phyloP scores from a whole-genome alignment of 2,888 invertebrate genomes.

The Tromatobia lineatoria region DNA sequence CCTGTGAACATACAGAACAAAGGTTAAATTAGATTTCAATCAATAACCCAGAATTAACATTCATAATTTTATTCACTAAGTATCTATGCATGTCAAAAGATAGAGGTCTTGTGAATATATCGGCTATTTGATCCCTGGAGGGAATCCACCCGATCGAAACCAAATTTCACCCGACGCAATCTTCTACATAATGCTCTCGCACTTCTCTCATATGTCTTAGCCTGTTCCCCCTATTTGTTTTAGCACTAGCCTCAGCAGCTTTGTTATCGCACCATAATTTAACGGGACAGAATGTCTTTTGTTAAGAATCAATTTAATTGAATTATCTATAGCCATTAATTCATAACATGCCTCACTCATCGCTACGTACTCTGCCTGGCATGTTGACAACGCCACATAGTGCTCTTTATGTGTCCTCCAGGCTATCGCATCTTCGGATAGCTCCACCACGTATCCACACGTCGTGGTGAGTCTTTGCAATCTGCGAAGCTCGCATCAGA shows the following conservation, averaged over 20 bases:
- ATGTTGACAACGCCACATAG: conserved; percentile 63
- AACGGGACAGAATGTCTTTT: conserved; percentile 61
- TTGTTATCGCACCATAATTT: conserved; percentile 71
- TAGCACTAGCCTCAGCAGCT: conserved; percentile 65
- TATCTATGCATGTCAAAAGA: too few relatives aligned
- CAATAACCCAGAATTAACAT: too few relatives aligned
- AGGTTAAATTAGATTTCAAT: too few relatives aligned
- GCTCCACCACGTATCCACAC: conserved; percentile 54
- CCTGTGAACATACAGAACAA: too few relatives aligned
- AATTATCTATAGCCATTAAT: conserved; percentile 63
- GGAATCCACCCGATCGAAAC: too few relatives aligned
- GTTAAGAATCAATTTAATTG: conserved; percentile 63
- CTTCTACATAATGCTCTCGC: too few relatives aligned
- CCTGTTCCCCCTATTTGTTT: conserved; percentile 58
- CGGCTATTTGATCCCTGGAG: too few relatives aligned
- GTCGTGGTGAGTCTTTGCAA: conserved; percentile 60
- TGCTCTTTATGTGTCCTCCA: conserved; percentile 63
- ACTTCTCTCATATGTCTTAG: conserved; percentile 54
- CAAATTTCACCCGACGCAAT: too few relatives aligned
- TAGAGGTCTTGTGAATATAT: too few relatives aligned
- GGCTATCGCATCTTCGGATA: conserved; percentile 59
- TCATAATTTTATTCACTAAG: too few relatives aligned
- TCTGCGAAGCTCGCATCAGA: conserved; percentile 63
- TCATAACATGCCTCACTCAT: conserved; percentile 66
- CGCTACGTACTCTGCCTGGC: conserved; percentile 63